Evolutionary conservation across 1,140 invertebrate genomes (phyloP).

Genomic region (Idris sp.): DNA sequence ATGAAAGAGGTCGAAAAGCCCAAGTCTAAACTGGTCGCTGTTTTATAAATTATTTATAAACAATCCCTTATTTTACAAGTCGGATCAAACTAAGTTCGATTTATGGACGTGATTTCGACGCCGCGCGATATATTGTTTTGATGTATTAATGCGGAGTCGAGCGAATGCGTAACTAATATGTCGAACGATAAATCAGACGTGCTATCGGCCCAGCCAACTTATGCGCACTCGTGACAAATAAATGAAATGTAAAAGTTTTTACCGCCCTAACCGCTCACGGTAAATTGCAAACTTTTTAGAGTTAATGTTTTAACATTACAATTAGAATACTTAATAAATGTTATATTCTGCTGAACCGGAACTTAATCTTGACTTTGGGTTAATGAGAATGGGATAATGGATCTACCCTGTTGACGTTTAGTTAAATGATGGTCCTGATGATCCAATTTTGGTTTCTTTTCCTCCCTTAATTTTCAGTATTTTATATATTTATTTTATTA

Average conservation of each 20-base stretch:
- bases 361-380: slow-evolving; percentile 22
- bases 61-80: slow-evolving; percentile 13
- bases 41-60: slow-evolving; percentile 28
- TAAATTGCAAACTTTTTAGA: too few species aligned
- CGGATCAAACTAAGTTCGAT: slow-evolving; percentile 21
- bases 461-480: too few species aligned
- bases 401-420: too few species aligned
- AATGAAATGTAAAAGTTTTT: slow-evolving; percentile 44
- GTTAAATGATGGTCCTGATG: too few species aligned
- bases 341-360: slow-evolving; percentile 16
- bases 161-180: slow-evolving; percentile 56
- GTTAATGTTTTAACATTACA: slow-evolving; percentile 31
- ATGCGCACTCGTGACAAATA: slow-evolving; percentile 14
- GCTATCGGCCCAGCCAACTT: slow-evolving; percentile 34
- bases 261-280: background rate
- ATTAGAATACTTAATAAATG: slow-evolving; percentile 54
- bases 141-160: slow-evolving; percentile 53
- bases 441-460: too few species aligned
- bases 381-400: too few species aligned
- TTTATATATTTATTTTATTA: too few species aligned
- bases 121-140: slow-evolving; percentile 48
- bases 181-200: slow-evolving; percentile 44
- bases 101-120: slow-evolving; percentile 41
- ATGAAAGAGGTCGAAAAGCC: slow-evolving; percentile 10
- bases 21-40: too few species aligned